Base-by-base conservation (phyloP, 2,888 invertebrate species). In the Liposcelis brunnea region DNA sequence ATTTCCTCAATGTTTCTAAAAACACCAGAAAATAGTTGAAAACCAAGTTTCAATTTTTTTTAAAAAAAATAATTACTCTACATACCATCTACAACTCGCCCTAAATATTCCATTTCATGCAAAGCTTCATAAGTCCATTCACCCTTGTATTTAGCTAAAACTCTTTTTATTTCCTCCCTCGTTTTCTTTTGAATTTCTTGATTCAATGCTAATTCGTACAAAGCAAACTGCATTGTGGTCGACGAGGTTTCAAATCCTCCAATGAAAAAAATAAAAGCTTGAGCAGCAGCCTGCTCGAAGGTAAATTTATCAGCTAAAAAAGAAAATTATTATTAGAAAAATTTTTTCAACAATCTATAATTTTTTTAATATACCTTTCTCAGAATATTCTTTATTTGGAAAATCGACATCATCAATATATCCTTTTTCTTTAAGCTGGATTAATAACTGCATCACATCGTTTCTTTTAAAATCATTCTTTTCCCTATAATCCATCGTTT, bases 401-500 rank as follows among this genome's bases (percentile, higher is more conserved):
- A n/a, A n/a, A 26, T 26, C 26, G 26, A 26, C 26, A 26, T 26
- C 26, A 8, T 26, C 26, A 4, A 26, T 4, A 6, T 8, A 6
- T 26, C 26, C 26, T 26, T 26, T 26, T 4, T 26, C 8, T 26
- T 26, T 26, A 4, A 26, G 26, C 26, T 26, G 26, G 8, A 26
- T 26, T 26, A 26, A 26, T 8, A 26, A 26, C 8, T 26, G 26
- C 26, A 26, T 26, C 4, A 70, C 71, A 54, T 73, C 72, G 49
- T 68, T 67, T 38, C 70, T 58, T 26, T 58, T 61, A 45, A 64
- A 55, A 33, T 64, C 62, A 21, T 62, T 56, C 2, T 55, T 45
- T 50, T 66, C 64, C n/a, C 69, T 60, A 45, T 58, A 59, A 19
- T 60, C 56, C 5, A 69, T 58, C 11, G 66, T 63, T 8, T 58